A percentile compares a stretch with the other conserved stretches of the same genome.
phyloP scores from a whole-genome alignment of 2,113 vertebrate species.

The Cyprinodon tularosa region DNA sequence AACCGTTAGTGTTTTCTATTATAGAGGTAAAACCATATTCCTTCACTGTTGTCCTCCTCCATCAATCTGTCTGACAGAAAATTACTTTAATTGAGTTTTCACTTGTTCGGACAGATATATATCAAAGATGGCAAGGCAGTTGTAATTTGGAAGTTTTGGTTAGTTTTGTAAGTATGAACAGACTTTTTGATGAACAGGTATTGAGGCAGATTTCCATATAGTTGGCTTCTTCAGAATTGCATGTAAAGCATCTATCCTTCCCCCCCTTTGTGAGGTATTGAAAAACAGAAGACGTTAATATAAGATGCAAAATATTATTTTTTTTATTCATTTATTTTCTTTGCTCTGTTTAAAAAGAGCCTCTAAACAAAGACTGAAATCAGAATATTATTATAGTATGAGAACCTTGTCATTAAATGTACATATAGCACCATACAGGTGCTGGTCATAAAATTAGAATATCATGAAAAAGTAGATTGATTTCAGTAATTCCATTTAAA shows the following conservation, averaged over 20 bases:
- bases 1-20: conserved; percentile 27
- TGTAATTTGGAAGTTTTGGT: background rate
- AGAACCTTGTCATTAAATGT: background rate
- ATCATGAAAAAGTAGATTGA: no score
- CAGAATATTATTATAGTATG: background rate
- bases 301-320: background rate
- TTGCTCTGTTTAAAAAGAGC: background rate
- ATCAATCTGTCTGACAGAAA: background rate
- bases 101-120: background rate
- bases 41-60: background rate
- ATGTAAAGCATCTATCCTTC: background rate
- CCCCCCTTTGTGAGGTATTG: background rate
- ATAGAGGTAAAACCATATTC: background rate
- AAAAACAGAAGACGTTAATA: background rate
- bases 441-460: no score
- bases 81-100: background rate
- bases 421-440: no score
- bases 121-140: background rate
- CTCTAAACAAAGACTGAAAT: background rate
- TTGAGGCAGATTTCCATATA: background rate
- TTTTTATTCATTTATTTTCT: background rate
- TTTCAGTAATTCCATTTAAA: no score
- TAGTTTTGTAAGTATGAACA: background rate
- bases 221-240: background rate
- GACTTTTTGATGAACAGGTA: background rate